Base-by-base conservation (phyloP, 2,888 invertebrate genomes). In the Dicyrtoma fusca region DNA sequence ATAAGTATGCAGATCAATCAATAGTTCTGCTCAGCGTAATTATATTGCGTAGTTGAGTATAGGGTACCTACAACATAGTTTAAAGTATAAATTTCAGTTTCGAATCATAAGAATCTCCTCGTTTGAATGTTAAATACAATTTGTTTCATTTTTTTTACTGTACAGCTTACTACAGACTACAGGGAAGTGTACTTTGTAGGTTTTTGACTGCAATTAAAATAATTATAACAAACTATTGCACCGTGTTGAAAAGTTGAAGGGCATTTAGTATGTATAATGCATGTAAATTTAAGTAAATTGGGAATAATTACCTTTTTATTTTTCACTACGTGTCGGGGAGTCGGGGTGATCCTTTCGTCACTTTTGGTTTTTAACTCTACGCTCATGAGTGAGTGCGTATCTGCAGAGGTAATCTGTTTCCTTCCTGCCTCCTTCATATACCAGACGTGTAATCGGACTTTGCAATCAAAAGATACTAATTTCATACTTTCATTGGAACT, bases 131-230 rank as follows among this genome's bases (percentile, higher is more conserved):
- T 5, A 34, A 34, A 34, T 34, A 34, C 3, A 34, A 34, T 34
- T 34, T 34, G 34, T 8, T 34, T 34, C 8, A 34, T 34, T 34
- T 34, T 34, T 34, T 34, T 34, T 34, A 3, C 8, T 34, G 8
- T 34, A 34, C 34, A 8, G 8, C 34, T 34, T 34, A 8, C 34
- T 34, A 8, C 8, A 34, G 34, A 34, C 34, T 34, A 34, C n/a
- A n/a, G n/a, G n/a, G n/a, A n/a, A n/a, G n/a, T n/a, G n/a, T n/a
- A n/a, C n/a, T n/a, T n/a, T n/a, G n/a, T n/a, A n/a, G n/a, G n/a
- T n/a, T n/a, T n/a, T n/a, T n/a, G n/a, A 55, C 25, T 57, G 21
- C 57, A 61, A 61, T 61, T 61, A 61, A 61, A 26, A 61, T 61
- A 61, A 61, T 61, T 61, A 61, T 61, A 34, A 42, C 61, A 61